Percentiles rank a stretch among this genome's conserved stretches.
These are phyloP conservation scores for Platysternon megacephalum DNA, from an alignment of 2,113 vertebrate genomes.

Conservation along the genomic window DNA sequence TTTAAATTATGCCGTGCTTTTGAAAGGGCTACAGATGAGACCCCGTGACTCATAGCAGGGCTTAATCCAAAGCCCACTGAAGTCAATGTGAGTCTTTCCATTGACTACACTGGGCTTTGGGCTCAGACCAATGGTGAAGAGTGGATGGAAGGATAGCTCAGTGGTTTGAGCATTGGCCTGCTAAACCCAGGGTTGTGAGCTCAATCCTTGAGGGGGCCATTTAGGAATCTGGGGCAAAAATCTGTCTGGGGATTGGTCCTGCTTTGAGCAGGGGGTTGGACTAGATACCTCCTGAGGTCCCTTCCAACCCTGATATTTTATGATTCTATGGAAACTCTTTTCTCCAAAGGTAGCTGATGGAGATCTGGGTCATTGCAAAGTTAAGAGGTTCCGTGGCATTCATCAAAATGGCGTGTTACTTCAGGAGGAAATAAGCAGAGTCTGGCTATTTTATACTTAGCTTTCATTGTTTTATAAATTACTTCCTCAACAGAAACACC, in stretches of 20 bases:
- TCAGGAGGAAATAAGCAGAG: not conserved
- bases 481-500: not conserved
- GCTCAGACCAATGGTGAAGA: not conserved
- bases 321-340: not conserved
- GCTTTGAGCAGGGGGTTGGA: too few species aligned
- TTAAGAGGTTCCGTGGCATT: not conserved
- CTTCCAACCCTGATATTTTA: too few species aligned
- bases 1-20: not conserved
- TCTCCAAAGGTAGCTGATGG: not conserved
- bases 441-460: not conserved
- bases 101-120: not conserved
- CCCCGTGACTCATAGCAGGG: not conserved
- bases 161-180: too few species aligned
- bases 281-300: too few species aligned
- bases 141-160: not conserved
- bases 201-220: too few species aligned
- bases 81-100: not conserved
- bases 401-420: not conserved
- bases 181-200: too few species aligned
- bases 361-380: not conserved
- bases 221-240: too few species aligned
- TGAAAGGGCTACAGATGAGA: not conserved
- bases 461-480: not conserved
- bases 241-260: too few species aligned
- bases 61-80: not conserved